Base-by-base conservation (phyloP, 2,888 invertebrate species). In the Agrotis clavis region DNA sequence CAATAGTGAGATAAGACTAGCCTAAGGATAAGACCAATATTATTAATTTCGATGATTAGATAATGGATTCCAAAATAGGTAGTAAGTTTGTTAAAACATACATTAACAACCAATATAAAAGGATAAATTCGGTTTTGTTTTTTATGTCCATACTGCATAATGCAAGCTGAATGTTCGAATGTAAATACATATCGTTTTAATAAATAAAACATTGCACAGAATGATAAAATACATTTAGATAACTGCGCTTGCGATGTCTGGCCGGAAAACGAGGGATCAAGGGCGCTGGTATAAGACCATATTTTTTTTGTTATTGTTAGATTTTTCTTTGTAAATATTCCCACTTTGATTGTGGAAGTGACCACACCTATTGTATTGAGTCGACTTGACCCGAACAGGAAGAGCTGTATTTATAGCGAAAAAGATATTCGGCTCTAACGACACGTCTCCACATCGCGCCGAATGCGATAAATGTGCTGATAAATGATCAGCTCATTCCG, bases 251-350 rank as follows among this genome's bases (percentile, higher is more conserved):
- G 51, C 19, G n/a, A 2, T 18, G 48, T 71, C 74, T 50, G 74
- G 19, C 64, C 81, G 65, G 75, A 80, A 60, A 19, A 47, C 57
- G 47, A 30, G 13, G 6, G 54, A 61, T 54, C 59, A 65, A 65
- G 60, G 74, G 16, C 80, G 45, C 14, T 54, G 54, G n/a, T 74
- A 35, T 54, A 19, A 51, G 35, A 65, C 21, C 60, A 45, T 19
- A 14, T n/a, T 9, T 60, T 25, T 72, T 50, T 47, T 53, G n/a
- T 41, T 54, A 16, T 14, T 19, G 2, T 13, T 0, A 14, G 25
- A 6, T 30, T 53, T 71, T 59, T 53, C 51, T 41, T 41, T 59
- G 1, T 59, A 59, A 53, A 16, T 54, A 21, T 51, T 25, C n/a
- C 1, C 5, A 0, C 0, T 11, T 56, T 25, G 18, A 11, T 18